phyloP scores from a whole-genome alignment of 2,888 invertebrate genomes.

The Drosophila fulvimacula region DNA sequence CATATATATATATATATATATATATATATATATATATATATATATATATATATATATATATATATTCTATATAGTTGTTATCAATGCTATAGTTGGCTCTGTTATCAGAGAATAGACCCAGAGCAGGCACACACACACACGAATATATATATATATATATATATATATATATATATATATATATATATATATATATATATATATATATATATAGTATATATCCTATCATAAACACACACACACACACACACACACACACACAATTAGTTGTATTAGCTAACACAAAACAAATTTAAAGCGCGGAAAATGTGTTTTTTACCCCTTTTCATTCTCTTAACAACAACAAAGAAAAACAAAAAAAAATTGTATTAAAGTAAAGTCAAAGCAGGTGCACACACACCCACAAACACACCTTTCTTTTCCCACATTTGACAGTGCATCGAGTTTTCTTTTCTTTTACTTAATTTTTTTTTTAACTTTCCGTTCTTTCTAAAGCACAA shows the following conservation, averaged over 20 bases:
- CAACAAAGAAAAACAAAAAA: neutral
- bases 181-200: conserved; percentile 7
- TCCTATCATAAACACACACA: conserved; percentile 14
- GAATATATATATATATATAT: neutral
- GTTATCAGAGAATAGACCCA: conserved; percentile 22
- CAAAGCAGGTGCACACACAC: conserved; percentile 21
- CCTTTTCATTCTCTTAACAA: conserved; percentile 10
- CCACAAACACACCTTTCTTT: neutral
- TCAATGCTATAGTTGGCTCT: conserved; percentile 24
- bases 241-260: conserved; percentile 3
- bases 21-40: neutral
- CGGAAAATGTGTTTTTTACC: conserved; percentile 2
- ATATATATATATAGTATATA: conserved; percentile 21
- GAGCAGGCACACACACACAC: neutral
- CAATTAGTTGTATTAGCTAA: conserved; percentile 39
- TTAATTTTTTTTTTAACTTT: neutral
- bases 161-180: conserved; percentile 7
- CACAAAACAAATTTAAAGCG: conserved; percentile 36
- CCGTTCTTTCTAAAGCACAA: conserved; percentile 20
- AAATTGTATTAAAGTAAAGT: neutral
- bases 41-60: conserved; percentile 9
- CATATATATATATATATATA: neutral
- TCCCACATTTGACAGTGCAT: neutral
- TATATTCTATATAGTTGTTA: conserved; percentile 23
- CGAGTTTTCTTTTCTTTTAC: neutral